A percentile compares a stretch with the other conserved stretches of the same genome.
These are phyloP conservation scores for Matsumurasca onukii DNA, from an alignment of 1,140 invertebrate species.

Conservation along the genomic window DNA sequence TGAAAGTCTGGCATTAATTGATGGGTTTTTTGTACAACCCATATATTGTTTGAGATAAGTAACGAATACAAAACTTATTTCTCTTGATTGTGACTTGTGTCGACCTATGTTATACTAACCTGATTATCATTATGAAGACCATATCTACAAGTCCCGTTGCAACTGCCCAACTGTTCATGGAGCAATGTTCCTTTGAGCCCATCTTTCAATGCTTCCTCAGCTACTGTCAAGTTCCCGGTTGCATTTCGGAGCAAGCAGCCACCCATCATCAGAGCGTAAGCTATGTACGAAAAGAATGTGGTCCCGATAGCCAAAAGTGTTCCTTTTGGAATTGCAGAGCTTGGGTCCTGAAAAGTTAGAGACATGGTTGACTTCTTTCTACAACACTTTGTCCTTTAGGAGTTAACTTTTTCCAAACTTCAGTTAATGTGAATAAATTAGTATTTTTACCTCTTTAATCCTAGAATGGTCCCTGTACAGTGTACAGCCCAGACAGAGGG, in stretches of 20 bases:
- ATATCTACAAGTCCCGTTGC: conserved; percentile 46
- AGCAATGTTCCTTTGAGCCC: not conserved
- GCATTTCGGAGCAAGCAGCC: conserved; percentile 49
- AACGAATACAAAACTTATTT: too few species aligned
- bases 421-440: too few species aligned
- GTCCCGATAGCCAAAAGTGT: conserved; percentile 58
- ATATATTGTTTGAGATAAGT: too few species aligned
- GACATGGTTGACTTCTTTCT: too few species aligned
- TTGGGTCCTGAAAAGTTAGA: conserved; percentile 47
- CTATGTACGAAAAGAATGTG: conserved; percentile 56
- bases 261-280: conserved; percentile 54
- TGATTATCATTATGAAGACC: conserved; percentile 52
- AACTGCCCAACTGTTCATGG: conserved; percentile 36
- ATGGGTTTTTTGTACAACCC: conserved; percentile 55
- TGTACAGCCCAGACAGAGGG: too few species aligned
- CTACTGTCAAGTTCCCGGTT: conserved; percentile 46
- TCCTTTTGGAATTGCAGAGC: conserved; percentile 57
- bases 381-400: too few species aligned
- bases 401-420: too few species aligned
- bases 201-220: conserved; percentile 34
- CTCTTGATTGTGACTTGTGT: too few species aligned
- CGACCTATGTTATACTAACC: conserved; percentile 40
- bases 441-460: too few species aligned
- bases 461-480: too few species aligned
- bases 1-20: conserved; percentile 59